These are phyloP conservation scores for Aradophagus sp. DNA, from an alignment of 1,140 invertebrate species.

Conservation along the genomic window DNA sequence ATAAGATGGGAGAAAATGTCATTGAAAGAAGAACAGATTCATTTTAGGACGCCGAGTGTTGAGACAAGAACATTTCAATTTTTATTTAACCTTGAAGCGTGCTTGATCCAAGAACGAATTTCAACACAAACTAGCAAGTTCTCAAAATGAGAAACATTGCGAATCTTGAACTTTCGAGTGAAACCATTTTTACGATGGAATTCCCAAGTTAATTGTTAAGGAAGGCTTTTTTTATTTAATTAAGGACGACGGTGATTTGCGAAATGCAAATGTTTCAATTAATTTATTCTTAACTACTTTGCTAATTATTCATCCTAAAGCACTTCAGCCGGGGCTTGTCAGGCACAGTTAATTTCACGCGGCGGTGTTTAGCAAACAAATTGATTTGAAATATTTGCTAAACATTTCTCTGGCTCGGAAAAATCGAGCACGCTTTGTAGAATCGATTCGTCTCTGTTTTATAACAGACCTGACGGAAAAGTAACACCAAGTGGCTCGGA, in stretches of 20 bases:
- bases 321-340: slow-evolving; percentile 13
- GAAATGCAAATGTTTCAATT: slow-evolving; percentile 41
- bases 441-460: slow-evolving; percentile 13
- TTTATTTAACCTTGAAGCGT: no score
- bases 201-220: slow-evolving; percentile 4
- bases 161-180: no score
- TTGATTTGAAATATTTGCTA: slow-evolving; percentile 24
- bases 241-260: slow-evolving; percentile 28
- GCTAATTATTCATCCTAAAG: slow-evolving; percentile 41
- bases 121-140: no score
- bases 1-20: no score
- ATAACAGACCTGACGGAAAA: slow-evolving; percentile 8
- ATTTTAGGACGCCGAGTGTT: no score
- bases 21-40: no score
- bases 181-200: no score
- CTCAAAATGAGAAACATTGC: no score
- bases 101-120: no score
- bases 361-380: slow-evolving; percentile 29
- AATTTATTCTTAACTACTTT: slow-evolving; percentile 45
- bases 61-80: no score
- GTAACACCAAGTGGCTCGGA: slow-evolving; percentile 1
- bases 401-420: slow-evolving; percentile 8
- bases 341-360: slow-evolving; percentile 28
- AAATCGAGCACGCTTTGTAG: slow-evolving; percentile 6
- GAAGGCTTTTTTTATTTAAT: slow-evolving; percentile 22